Evolutionary conservation across 2,888 invertebrate species (phyloP), one percentile per base, ranked within the genome.

Genomic region (Brenthis hecate): DNA sequence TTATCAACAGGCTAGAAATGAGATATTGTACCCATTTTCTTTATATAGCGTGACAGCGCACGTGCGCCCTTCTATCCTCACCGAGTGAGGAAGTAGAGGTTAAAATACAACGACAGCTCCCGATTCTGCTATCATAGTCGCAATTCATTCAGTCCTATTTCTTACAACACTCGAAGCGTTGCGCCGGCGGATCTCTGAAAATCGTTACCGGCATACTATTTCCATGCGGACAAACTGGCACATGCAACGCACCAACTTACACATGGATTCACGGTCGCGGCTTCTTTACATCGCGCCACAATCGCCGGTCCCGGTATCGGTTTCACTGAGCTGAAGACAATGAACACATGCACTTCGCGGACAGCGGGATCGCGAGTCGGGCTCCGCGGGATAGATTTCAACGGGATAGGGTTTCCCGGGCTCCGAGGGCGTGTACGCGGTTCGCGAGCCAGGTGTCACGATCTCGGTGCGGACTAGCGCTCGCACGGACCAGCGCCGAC

Each of bases 261-360:
- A 92, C 92, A 92, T 92, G 82, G 81, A 88, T 87, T 89, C 85
- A 85, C 86, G 86, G 85, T 86, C 84, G 86, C 87, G 85, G 87
- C 85, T 89, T 85, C 87, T 85, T 91, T 86, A 92, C 92, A 92
- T 92, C 85, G 89, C 92, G 91, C 92, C 91, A 90, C 86, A 96
- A 96, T 79, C 94, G 96, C 82, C 95, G 96, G 80, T 94, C 95
- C 79, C 96, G 95, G 89, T 94, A 93, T 85, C 84, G 82, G 92
- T 93, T 81, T 94, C 94, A 88, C 94, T 92, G 78, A 94, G 94
- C 77, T 94, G 94, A 81, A 93, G 93, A 84, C 88, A 93, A 84
- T 74, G 89, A 90, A 82, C 92, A 94, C 86, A 92, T 88, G 86
- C 94, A 94, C 91, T 95, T 94, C 85, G 90, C 91, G 84, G 71